Evolutionary conservation across 1,140 invertebrate genomes (phyloP).

Genomic region (Dinoponera quadriceps): DNA sequence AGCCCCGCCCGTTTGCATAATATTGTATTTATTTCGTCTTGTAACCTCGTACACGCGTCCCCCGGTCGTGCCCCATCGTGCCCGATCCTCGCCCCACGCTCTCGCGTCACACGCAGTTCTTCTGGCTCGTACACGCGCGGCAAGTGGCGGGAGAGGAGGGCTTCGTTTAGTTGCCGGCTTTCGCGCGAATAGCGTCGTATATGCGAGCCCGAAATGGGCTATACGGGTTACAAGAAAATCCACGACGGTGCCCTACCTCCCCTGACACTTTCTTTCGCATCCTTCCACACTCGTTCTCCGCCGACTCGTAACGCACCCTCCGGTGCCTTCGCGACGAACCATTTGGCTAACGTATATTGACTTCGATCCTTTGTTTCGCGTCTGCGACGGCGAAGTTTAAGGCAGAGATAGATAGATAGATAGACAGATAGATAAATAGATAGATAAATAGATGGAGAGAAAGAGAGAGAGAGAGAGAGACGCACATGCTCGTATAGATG

Average conservation of each 20-base stretch:
- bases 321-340: background rate
- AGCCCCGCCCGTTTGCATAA: slow-evolving; percentile 84
- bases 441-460: too few relatives aligned
- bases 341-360: background rate
- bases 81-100: background rate
- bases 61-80: slow-evolving; percentile 48
- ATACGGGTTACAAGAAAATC: slow-evolving; percentile 80
- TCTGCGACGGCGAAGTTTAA: background rate
- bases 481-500: background rate
- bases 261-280: slow-evolving; percentile 9
- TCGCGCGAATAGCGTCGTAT: slow-evolving; percentile 70
- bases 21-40: slow-evolving; percentile 86
- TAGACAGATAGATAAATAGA: too few relatives aligned
- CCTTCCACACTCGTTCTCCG: background rate
- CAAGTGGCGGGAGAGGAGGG: slow-evolving; percentile 35
- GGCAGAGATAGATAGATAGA: too few relatives aligned
- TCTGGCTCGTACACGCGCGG: slow-evolving; percentile 17
- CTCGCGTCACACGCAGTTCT: slow-evolving; percentile 4
- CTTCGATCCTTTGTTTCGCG: background rate
- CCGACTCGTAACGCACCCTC: background rate
- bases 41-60: slow-evolving; percentile 76
- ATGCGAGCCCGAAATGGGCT: slow-evolving; percentile 79
- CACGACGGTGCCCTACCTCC: slow-evolving; percentile 28
- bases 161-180: slow-evolving; percentile 71
- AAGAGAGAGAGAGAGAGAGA: too few relatives aligned